phyloP scores from a whole-genome alignment of 2,797 vertebrate genomes.

The Typhlichthys eigenmanni region DNA sequence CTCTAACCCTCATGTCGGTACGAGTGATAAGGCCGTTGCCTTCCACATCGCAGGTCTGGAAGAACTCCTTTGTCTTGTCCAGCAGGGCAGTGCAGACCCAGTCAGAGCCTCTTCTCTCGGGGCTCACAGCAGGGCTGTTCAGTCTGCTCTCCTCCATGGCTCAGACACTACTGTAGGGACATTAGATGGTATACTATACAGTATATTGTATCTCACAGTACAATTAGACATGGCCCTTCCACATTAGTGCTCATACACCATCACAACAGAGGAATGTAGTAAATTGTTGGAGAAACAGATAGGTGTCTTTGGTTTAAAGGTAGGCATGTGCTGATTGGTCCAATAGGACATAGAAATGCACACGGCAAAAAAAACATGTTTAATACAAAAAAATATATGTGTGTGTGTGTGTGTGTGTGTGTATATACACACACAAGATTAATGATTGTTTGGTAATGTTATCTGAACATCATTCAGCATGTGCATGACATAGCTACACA shows the following conservation, averaged over 20 bases:
- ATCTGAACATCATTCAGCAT: too few relatives aligned
- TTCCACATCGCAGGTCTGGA: slow-evolving; percentile 88
- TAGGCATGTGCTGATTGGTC: not conserved
- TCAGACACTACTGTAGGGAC: slow-evolving; percentile 8
- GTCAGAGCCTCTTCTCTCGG: slow-evolving; percentile 48
- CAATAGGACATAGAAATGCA: slow-evolving; percentile 23
- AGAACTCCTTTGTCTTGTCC: slow-evolving; percentile 87
- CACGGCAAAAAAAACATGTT: not conserved
- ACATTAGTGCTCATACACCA: slow-evolving; percentile 11
- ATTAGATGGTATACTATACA: not conserved
- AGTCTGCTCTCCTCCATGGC: slow-evolving; percentile 55
- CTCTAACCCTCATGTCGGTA: slow-evolving; percentile 87
- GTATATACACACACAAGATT: too few relatives aligned
- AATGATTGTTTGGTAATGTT: too few relatives aligned
- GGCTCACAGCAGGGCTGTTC: slow-evolving; percentile 33
- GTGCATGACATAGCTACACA: slow-evolving; percentile 11
- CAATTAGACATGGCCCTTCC: slow-evolving; percentile 38
- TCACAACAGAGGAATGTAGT: not conserved
- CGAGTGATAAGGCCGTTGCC: slow-evolving; percentile 87
- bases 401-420: too few relatives aligned
- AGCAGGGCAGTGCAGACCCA: slow-evolving; percentile 67
- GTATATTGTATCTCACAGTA: not conserved
- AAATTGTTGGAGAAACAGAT: slow-evolving; percentile 19
- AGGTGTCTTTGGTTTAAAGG: slow-evolving; percentile 12
- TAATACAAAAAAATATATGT: not conserved